Conservation (phyloP, 2,797 vertebrate genomes). For the Echiichthys vipera region DNA sequence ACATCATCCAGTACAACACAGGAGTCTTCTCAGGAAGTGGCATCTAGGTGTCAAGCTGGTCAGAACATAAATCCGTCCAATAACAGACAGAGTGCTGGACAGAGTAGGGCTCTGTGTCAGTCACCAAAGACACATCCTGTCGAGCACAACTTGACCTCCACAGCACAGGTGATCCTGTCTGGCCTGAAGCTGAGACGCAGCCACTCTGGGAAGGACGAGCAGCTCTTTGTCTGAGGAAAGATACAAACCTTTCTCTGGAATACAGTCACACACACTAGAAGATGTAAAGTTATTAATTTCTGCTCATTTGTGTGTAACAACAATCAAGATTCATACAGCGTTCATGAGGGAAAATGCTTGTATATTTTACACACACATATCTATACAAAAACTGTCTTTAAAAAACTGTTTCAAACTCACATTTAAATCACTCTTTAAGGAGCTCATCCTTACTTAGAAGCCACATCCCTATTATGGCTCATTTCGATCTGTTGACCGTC, state of each 20-base stretch:
- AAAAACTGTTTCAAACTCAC: not conserved
- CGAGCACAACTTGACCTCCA: conserved; percentile 66
- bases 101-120: conserved; percentile 40
- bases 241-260: conserved; percentile 6
- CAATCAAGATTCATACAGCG: not conserved
- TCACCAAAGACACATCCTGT: conserved; percentile 58
- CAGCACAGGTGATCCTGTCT: conserved; percentile 80
- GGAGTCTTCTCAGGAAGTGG: conserved; percentile 10
- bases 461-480: conserved; percentile 24
- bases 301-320: conserved; percentile 12
- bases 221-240: conserved; percentile 81
- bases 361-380: conserved; percentile 10
- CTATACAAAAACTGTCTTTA: not conserved
- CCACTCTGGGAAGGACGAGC: conserved; percentile 79
- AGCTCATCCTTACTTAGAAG: conserved; percentile 16
- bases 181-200: conserved; percentile 80
- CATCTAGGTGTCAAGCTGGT: conserved; percentile 27
- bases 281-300: not conserved
- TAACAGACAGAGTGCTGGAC: conserved; percentile 41
- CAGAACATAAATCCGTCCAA: conserved; percentile 58
- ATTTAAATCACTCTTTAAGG: not conserved
- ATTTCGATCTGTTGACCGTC: conserved; percentile 37
- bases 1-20: conserved; percentile 19
- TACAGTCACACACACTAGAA: not conserved
- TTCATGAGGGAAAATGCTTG: not conserved